These are phyloP conservation scores for Lepus americanus DNA, from an alignment of 2,113 vertebrate species.

Conservation along the genomic window DNA sequence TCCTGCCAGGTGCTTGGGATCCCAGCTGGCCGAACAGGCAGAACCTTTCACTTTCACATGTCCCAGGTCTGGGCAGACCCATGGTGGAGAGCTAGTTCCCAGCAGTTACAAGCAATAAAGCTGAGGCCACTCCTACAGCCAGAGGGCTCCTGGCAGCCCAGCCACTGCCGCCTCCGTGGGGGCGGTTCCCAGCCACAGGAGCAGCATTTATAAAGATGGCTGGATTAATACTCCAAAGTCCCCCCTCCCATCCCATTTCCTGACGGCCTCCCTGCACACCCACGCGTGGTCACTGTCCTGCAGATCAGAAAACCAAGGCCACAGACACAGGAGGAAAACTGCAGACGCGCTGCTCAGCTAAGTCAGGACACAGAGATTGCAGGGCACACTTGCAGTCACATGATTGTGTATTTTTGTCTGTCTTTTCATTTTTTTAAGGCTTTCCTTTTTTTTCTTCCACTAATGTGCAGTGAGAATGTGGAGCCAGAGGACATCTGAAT, in stretches of 20 bases:
- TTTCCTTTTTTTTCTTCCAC: not conserved
- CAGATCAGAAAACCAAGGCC: not conserved
- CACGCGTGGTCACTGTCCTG: not conserved
- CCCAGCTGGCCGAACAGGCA: not conserved
- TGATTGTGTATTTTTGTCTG: not conserved
- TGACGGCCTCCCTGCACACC: not conserved
- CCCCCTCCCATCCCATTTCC: not conserved
- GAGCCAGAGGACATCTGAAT: not conserved
- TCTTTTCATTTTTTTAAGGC: not conserved
- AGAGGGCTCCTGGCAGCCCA: not conserved
- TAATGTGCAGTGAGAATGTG: not conserved
- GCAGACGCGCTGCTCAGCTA: not conserved
- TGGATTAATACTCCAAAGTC: not conserved
- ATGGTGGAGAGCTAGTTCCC: not conserved
- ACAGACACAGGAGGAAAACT: too few relatives aligned
- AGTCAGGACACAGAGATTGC: not conserved
- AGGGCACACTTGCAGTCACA: not conserved
- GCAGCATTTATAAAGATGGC: not conserved
- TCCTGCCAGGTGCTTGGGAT: not conserved
- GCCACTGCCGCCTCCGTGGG: not conserved
- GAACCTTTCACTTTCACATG: conserved; percentile 48
- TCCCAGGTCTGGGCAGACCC: not conserved
- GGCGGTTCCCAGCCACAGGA: not conserved
- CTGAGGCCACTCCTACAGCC: too few relatives aligned
- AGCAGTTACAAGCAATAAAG: not conserved